Evolutionary conservation across 1,140 invertebrate species (phyloP), one percentile per base, ranked within the genome.

Genomic region (Sarcophaga peregrina): DNA sequence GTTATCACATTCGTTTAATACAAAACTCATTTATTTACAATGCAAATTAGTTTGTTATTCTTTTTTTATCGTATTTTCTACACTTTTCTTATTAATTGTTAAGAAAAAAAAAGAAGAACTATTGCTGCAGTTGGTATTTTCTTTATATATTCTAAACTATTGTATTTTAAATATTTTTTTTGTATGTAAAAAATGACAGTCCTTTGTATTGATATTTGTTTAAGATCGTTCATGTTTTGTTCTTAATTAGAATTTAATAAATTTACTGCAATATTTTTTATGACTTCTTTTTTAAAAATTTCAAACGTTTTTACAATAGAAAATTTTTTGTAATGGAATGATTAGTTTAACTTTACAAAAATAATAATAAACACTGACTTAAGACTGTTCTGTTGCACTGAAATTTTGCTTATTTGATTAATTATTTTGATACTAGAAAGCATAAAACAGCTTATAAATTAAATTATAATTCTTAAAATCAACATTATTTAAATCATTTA

Each of bases 21-120:
- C 17, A 68, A 68, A 68, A 68, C 62, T 68, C n/a, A 68, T 68
- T 68, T 68, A 68, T 68, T 68, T 68, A 78, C 75, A 78, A 25
- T 78, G 11, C 73, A 52, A 20, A 13, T 78, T 50, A 10, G 13
- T 78, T 78, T 52, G 20, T 78, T 37, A 37, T 37, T 37, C 25
- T 37, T 37, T 37, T 37, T 37, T 37, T 37, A 37, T 58, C 15
- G 15, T 37, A 37, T 58, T 58, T 58, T 58, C 13, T n/a, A 15
- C 62, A 20, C 20, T 68, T 68, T 68, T 68, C 54, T 68, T 20
- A 68, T 8, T 25, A 68, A 17, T 20, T 68, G 20, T 68, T 68
- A 20, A 20, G 15, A 68, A n/a, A 37, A 37, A 1, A 37, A 37
- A 37, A n/a, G n/a, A 37, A 37, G 25, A 68, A 68, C 62, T 68